Conservation (phyloP, 2,113 vertebrate genomes). For the Struthidea cinerea region DNA sequence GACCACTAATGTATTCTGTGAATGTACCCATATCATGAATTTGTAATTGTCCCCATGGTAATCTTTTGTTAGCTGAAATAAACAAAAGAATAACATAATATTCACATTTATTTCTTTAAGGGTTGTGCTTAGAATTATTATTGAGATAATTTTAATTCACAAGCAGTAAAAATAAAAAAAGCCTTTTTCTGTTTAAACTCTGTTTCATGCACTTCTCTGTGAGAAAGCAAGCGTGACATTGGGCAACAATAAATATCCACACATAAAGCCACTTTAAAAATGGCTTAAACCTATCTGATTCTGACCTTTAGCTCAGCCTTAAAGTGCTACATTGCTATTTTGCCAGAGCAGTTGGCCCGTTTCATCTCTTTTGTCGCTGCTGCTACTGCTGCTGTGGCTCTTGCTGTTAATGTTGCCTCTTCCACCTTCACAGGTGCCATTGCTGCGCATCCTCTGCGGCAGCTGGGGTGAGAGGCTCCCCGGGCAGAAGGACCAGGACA, state of each 20-base stretch:
- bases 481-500: neutral
- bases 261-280: neutral
- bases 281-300: neutral
- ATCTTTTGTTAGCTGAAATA: conserved; percentile 60
- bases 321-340: neutral
- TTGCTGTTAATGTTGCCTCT: neutral
- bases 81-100: conserved; percentile 49
- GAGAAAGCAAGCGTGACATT: neutral
- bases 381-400: neutral
- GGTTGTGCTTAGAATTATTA: neutral
- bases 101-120: conserved; percentile 28
- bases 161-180: neutral
- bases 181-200: neutral
- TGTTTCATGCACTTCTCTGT: neutral
- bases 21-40: conserved; percentile 60
- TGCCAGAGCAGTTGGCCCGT: neutral
- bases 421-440: neutral
- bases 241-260: neutral
- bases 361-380: neutral
- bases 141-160: neutral
- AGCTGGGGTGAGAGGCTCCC: rapidly evolving
- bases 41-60: conserved; percentile 54
- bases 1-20: conserved; percentile 38
- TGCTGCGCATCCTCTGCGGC: neutral
- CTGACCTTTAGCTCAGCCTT: neutral